A percentile compares a stretch with the other conserved stretches of the same genome.
Evolutionary conservation across 2,888 invertebrate species (phyloP).

Genomic region (Oconnorella tubifera): DNA sequence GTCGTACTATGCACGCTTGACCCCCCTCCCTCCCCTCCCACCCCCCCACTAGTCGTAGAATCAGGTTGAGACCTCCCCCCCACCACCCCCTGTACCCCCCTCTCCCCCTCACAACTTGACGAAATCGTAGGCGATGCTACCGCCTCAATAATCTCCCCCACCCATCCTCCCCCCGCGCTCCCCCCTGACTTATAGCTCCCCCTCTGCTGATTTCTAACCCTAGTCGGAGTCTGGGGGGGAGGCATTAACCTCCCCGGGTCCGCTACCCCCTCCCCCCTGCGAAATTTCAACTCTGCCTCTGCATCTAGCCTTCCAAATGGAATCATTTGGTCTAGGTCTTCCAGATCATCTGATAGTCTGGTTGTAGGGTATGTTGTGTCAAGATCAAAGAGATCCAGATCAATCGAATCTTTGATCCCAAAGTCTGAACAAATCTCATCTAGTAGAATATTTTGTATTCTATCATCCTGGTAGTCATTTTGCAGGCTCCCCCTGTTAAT

Average conservation of each 20-base stretch:
- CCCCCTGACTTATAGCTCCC: not conserved
- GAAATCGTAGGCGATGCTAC: conserved; percentile 26
- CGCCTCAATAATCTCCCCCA: conserved; percentile 5
- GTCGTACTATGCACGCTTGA: conserved; percentile 23
- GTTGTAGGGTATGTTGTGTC: conserved; percentile 15
- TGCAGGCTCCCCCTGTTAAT: no score
- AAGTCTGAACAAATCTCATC: conserved; percentile 56
- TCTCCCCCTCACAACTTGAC: conserved; percentile 19
- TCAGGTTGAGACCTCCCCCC: not conserved
- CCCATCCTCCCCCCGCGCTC: conserved; percentile 6
- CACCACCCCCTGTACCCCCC: no score
- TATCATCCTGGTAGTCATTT: conserved; percentile 10
- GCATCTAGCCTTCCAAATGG: conserved; percentile 27
- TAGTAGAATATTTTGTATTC: conserved; percentile 35
- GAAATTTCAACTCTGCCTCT: conserved; percentile 3
- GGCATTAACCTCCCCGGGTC: conserved; percentile 1
- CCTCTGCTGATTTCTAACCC: not conserved
- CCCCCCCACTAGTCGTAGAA: not conserved
- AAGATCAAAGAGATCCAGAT: conserved; percentile 52
- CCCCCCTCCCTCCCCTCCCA: not conserved
- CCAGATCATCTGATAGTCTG: conserved; percentile 14
- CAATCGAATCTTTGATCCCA: conserved; percentile 55
- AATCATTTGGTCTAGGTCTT: conserved; percentile 28
- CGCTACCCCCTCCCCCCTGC: conserved; percentile 1
- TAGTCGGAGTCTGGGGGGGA: not conserved